Base-by-base conservation (phyloP, 2,113 vertebrate genomes). In the Notiomystis cincta region DNA sequence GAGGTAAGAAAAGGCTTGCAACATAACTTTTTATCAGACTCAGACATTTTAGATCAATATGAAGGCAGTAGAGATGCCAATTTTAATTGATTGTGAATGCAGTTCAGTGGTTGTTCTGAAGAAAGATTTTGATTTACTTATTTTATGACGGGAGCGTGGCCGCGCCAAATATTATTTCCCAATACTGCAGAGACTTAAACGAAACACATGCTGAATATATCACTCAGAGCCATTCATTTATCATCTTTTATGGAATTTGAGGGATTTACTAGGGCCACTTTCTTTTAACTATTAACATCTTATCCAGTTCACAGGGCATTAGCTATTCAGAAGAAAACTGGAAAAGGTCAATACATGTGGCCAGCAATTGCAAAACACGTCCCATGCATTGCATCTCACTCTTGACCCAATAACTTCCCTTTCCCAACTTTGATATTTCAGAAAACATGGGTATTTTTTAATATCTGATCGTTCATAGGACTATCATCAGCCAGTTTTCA, bases 281-380 rank as follows among this genome's bases (percentile, higher is more conserved):
- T 66, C 57, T 65, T 75, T 80, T 54, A 87, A 86, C 66, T 76
- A 33, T 42, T 86, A 56, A 85, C 37, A 81, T 92, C 88, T 93
- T 54, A 80, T 88, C 64, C 67, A 86, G 71, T 88, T 86, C 69
- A 92, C 50, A 66, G 75, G 62, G 75, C 67, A 90, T 33, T 61
- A 85, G 70, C 50, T 73, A 45, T 27, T 61, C 54, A 58, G 35
- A 82, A 78, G 37, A 94, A 89, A 92, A 84, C 16, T 88, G 88
- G 67, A 81, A 90, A 91, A 73, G 78, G 87, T 88, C 92, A 90
- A 54, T 10, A 54, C 9, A 45, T 5, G 4, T 8, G 62, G 90
- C 66, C 82, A 96, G 82, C 54, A 91, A 57, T 95, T 93, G 84
- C 90, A 96, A 94, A 94, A 95, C 7, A 20, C 8, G 82, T 42